Evolutionary conservation across 2,113 vertebrate genomes (phyloP), one percentile per base, ranked within the genome.

Genomic region (Sphaerodactylus townsendi): DNA sequence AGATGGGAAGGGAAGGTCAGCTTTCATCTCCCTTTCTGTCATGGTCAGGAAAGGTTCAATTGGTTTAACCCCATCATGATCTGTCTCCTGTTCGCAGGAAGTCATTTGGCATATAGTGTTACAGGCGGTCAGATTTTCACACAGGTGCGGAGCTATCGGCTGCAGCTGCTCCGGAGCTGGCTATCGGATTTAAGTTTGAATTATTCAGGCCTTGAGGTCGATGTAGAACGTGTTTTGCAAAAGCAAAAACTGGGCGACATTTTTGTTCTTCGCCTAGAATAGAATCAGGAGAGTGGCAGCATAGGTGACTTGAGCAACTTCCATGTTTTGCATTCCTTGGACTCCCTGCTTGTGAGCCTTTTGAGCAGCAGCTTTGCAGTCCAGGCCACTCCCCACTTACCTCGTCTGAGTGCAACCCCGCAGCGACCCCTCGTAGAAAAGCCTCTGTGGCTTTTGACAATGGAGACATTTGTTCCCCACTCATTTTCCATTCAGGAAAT

Each of bases 51-150:
- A 89, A 84, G 90, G 93, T 93, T 93, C 91, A 91, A 91, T 80
- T 82, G 91, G 79, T 93, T 86, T 90, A 93, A 93, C 93, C 90
- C 87, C 81, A 70, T 90, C 39, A 15, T 65, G 88, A 91, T 85
- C 62, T 85, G 79, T 66, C 77, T 91, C 64, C 90, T 88, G 82
- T 89, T 89, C 78, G 84, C 28, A 88, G 84, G 85, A 87, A 83
- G 84, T 84, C 89, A 91, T 44, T 71, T 83, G 73, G 35, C 64
- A 87, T 93, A 89, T 88, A 89, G 82, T 35, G 28, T 93, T 95
- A 88, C 88, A 81, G 46, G 76, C 68, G 17, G 3, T 46, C 73
- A 79, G 5, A 56, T 10, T 75, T 86, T 56, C 25, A 62, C 35
- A 53, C 82, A 90, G 85, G 91, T 90, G 81, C 71, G 85, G 75